Conservation (phyloP, 2,797 vertebrate genomes). For the Hydrocynus forskahlii region DNA sequence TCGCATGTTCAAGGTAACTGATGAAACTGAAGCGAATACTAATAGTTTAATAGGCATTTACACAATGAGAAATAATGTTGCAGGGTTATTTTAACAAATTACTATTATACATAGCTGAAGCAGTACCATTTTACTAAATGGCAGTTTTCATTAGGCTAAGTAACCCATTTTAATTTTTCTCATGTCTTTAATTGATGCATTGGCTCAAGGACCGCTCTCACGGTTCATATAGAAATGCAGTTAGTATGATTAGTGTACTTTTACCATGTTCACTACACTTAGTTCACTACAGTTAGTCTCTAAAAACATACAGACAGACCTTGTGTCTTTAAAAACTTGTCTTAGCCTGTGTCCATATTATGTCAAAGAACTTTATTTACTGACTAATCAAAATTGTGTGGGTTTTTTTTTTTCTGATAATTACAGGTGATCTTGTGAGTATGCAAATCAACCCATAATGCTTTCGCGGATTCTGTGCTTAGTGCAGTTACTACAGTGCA, state of each 20-base stretch:
- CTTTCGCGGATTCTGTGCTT: not conserved
- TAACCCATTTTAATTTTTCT: too few relatives aligned
- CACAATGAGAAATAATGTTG: not conserved
- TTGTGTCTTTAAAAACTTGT: not conserved
- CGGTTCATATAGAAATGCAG: too few relatives aligned
- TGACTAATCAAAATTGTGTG: not conserved
- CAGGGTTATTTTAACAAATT: too few relatives aligned
- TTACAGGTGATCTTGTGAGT: too few relatives aligned
- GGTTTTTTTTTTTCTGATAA: too few relatives aligned
- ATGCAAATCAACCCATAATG: not conserved
- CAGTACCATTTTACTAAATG: too few relatives aligned
- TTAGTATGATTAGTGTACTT: not conserved
- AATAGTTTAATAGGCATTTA: not conserved
- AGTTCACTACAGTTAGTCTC: not conserved
- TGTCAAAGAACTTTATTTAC: not conserved
- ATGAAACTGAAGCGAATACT: not conserved
- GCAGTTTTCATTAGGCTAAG: too few relatives aligned
- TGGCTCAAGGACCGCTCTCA: too few relatives aligned
- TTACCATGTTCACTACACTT: not conserved
- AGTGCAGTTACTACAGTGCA: not conserved
- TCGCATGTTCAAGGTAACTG: not conserved
- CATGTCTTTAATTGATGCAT: too few relatives aligned
- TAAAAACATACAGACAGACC: not conserved
- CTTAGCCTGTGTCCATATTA: not conserved
- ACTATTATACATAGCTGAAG: too few relatives aligned